Base-by-base conservation (phyloP, 1,140 invertebrate species). In the Aphaenogaster ashmeadi region DNA sequence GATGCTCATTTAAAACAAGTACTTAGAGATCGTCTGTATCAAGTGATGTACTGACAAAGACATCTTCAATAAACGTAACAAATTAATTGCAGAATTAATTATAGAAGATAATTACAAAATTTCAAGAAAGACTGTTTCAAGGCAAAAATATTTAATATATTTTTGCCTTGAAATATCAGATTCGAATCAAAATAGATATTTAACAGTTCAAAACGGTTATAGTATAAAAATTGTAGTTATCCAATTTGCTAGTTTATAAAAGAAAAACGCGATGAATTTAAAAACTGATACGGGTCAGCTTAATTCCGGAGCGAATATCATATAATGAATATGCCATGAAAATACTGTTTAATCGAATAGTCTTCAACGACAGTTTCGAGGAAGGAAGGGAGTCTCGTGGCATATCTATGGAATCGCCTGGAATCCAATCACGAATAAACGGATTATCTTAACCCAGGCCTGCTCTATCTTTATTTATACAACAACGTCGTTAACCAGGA, bases 381-480 rank as follows among this genome's bases (percentile, higher is more conserved):
- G 52, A 21, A 66, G 64, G 52, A 56, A n/a, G 15, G 27, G 74
- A 85, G 52, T 85, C 69, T 87, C 77, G 71, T 81, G 91, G 89
- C 91, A 92, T 92, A 92, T 87, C 91, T 92, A 92, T n/a, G 89
- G 91, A 92, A 92, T 92, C 91, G 60, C 52, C 62, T 85, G 80
- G 50, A 92, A 93, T 92, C 92, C 92, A 93, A 93, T 93, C 92
- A 92, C 44, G 88, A 90, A 92, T 92, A 93, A 93, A 93, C 89
- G 92, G 92, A 92, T 93, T 93, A 91, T 83, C 77, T 67, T 91
- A 92, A 92, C 75, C 89, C 90, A 47, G 13, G 60, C 62, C 54
- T 83, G 78, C 71, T 90, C 21, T 92, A 91, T 92, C 83, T 91
- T 91, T 91, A 87, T 91, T 90, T 89, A 89, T 67, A 91, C 81